These are phyloP conservation scores for Hololepta plana DNA, from an alignment of 2,888 invertebrate genomes.

Conservation along the genomic window DNA sequence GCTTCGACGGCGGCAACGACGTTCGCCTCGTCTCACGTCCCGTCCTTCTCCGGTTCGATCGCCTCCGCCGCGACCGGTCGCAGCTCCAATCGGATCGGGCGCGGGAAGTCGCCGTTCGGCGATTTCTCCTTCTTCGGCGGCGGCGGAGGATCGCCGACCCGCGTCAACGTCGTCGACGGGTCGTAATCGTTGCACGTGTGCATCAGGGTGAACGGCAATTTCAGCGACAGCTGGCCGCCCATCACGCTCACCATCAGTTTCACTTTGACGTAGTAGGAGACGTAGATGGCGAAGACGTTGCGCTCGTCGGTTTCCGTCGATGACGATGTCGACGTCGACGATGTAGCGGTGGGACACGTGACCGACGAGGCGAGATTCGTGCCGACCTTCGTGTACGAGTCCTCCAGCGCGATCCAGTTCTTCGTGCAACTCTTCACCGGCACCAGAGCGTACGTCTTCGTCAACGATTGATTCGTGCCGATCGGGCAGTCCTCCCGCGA, in stretches of 20 bases:
- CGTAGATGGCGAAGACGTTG: constrained; percentile 80
- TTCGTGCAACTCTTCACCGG: constrained; percentile 67
- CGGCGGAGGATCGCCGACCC: constrained; percentile 5
- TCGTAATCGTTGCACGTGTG: constrained; percentile 51
- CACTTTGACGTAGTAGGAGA: constrained; percentile 75
- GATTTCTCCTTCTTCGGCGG: constrained; percentile 12
- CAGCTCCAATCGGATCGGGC: constrained; percentile 3
- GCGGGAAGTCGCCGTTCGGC: constrained; percentile 3
- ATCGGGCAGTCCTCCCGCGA: constrained; percentile 43
- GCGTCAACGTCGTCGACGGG: constrained; percentile 27
- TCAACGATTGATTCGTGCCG: constrained; percentile 42
- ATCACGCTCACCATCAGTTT: constrained; percentile 65
- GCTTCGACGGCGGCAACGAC: constrained; percentile 23
- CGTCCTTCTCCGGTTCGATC: constrained; percentile 20
- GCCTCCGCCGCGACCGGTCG: constrained; percentile 9
- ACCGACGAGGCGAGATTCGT: constrained; percentile 38
- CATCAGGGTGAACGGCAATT: constrained; percentile 63
- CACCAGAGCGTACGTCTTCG: constrained; percentile 44
- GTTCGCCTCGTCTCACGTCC: constrained; percentile 26
- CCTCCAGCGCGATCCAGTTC: constrained; percentile 84
- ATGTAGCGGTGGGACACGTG: no score
- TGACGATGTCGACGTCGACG: constrained; percentile 17
- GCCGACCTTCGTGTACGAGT: constrained; percentile 54
- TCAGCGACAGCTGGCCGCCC: constrained; percentile 62
- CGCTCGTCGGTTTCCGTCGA: constrained; percentile 46